These are phyloP conservation scores for Galerucella calmariensis DNA, from an alignment of 2,888 invertebrate species.

Conservation along the genomic window DNA sequence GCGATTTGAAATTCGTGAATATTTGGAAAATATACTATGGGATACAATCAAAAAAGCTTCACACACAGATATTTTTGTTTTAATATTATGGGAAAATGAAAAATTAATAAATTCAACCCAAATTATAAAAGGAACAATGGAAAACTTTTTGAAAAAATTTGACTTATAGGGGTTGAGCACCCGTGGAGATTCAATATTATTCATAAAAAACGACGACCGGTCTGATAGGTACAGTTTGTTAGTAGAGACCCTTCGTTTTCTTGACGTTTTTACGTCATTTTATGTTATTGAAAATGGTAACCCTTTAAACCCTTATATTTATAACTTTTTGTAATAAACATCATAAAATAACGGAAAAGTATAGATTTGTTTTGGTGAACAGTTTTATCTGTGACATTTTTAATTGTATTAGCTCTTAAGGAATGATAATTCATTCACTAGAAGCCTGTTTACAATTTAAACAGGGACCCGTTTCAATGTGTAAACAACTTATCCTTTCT, in stretches of 20 bases:
- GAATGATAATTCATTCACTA: background rate
- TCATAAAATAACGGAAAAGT: constrained; percentile 45
- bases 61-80: background rate
- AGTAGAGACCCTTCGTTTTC: constrained; percentile 50
- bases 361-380: background rate
- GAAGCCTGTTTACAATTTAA: background rate
- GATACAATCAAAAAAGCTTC: background rate
- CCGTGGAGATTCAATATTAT: constrained; percentile 46
- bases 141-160: constrained; percentile 36
- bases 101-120: background rate
- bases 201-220: constrained; percentile 40
- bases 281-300: constrained; percentile 53
- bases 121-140: constrained; percentile 21
- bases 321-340: constrained; percentile 52
- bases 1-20: background rate
- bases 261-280: constrained; percentile 55
- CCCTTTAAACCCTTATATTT: constrained; percentile 45
- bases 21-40: background rate
- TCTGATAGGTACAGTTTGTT: constrained; percentile 42
- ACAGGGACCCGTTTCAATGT: constrained; percentile 7
- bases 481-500: constrained; percentile 22
- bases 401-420: background rate
- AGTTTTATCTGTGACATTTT: background rate
- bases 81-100: background rate
- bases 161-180: constrained; percentile 49